Conservation (phyloP, 2,888 invertebrate species). For the Trachelus stipa region DNA sequence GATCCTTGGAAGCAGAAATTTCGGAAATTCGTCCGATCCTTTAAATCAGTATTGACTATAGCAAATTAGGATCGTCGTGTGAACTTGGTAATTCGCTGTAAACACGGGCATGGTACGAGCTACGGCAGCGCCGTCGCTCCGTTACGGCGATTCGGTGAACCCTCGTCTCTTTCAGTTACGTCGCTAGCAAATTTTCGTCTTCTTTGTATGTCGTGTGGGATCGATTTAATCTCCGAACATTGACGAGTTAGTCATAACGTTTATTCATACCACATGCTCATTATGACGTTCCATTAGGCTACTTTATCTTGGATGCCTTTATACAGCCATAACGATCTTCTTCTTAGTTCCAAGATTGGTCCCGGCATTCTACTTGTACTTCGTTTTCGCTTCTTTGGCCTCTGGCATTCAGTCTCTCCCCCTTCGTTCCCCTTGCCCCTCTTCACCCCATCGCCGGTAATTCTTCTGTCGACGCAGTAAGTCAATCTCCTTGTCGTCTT, state of each 20-base stretch:
- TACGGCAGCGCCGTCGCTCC: background rate
- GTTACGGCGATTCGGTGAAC: background rate
- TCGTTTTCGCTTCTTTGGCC: background rate
- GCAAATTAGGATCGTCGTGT: too few species aligned
- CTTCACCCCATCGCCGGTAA: background rate
- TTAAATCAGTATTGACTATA: too few species aligned
- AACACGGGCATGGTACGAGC: background rate
- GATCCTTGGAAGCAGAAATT: too few species aligned
- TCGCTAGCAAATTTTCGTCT: background rate
- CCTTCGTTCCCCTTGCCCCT: constrained; percentile 9
- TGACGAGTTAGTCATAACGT: background rate
- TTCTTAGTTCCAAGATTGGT: background rate
- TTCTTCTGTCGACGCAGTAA: background rate
- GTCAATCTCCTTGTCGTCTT: background rate
- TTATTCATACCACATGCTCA: background rate
- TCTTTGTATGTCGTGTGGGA: background rate
- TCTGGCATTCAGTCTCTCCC: background rate
- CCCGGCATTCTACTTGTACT: background rate
- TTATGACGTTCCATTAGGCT: constrained; percentile 7
- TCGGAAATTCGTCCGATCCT: too few species aligned
- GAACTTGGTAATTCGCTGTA: too few species aligned
- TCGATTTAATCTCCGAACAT: constrained; percentile 18
- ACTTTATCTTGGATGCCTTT: background rate
- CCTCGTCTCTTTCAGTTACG: background rate
- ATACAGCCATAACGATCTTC: background rate